Evolutionary conservation across 1,140 invertebrate species (phyloP), one percentile per base, ranked within the genome.

Genomic region (Heliconius melpomene): DNA sequence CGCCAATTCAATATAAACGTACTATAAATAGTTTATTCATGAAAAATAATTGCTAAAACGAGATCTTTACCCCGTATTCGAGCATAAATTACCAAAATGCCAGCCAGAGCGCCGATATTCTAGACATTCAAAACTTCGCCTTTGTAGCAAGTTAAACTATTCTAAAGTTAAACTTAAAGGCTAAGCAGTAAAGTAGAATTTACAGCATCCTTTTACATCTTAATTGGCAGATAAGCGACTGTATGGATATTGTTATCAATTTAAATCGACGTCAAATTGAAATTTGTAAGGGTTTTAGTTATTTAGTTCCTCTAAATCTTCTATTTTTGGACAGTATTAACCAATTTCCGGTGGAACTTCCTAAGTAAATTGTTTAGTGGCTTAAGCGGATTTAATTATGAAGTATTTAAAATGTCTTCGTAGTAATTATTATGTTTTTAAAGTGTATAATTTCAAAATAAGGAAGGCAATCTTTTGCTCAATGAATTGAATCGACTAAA

Each of bases 81-180:
- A 73, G 79, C 78, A 78, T 72, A 83, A 81, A 84, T 84, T 77
- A 80, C 79, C 79, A 71, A 82, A 77, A 83, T 85, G 80, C 74
- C 75, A 77, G 18, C 72, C 75, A 82, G 76, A 72, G 72, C 81
- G 78, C 82, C 78, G 81, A 85, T 85, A 85, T 86, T 84, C 83
- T 79, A 85, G 80, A 76, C 74, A 84, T 86, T 84, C 78, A 82
- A 78, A 72, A 81, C 75, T 78, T 81, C 54, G 78, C 72, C 80
- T 83, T 75, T 77, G 77, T 79, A 74, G 46, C 70, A 78, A 72
- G 50, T 66, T 72, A 26, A 36, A 13, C 72, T 79, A 82, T 81
- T 75, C 60, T 52, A 29, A 87, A 84, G 80, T 78, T 86, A 18
- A 80, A 84, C 86, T 84, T 77, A 83, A 84, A 66, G 7, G 26